These are phyloP conservation scores for Diaperis boleti DNA, from an alignment of 2,888 invertebrate species.

Conservation along the genomic window DNA sequence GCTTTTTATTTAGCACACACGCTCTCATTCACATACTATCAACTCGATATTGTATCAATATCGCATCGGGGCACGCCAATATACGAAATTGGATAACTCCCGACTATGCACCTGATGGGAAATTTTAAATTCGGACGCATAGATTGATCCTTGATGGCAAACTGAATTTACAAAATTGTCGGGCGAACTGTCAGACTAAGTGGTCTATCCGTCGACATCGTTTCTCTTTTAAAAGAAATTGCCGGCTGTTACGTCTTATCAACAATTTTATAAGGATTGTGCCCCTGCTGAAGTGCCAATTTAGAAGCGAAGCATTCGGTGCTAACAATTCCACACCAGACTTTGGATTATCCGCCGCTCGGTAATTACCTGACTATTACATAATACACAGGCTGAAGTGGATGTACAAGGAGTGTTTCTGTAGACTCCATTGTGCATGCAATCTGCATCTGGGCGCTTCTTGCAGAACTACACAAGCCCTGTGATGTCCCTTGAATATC, in stretches of 20 bases:
- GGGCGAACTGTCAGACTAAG: slow-evolving; percentile 30
- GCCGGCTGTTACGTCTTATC: slow-evolving; percentile 26
- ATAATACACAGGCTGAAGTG: slow-evolving; percentile 28
- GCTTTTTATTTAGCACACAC: slow-evolving; percentile 38
- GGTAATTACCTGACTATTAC: slow-evolving; percentile 39
- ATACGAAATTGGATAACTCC: slow-evolving; percentile 61
- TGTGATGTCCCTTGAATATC: slow-evolving; percentile 53
- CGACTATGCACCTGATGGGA: slow-evolving; percentile 57
- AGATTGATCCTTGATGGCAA: slow-evolving; percentile 35
- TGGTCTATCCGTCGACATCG: slow-evolving; percentile 36
- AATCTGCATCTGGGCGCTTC: slow-evolving; percentile 54
- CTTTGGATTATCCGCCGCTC: slow-evolving; percentile 35
- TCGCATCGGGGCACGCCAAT: slow-evolving; percentile 55
- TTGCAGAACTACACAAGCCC: slow-evolving; percentile 40
- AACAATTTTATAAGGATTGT: slow-evolving; percentile 25
- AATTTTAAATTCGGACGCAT: slow-evolving; percentile 55
- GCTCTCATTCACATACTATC: slow-evolving; percentile 48
- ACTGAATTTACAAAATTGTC: slow-evolving; percentile 34
- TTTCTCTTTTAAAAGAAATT: slow-evolving; percentile 36
- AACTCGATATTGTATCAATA: slow-evolving; percentile 56
- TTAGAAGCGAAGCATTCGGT: slow-evolving; percentile 24
- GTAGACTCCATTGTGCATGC: slow-evolving; percentile 46
- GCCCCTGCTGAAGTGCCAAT: slow-evolving; percentile 25
- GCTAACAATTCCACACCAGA: slow-evolving; percentile 28
- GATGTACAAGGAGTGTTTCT: slow-evolving; percentile 29